phyloP scores from a whole-genome alignment of 1,140 invertebrate species.

The Drosophila auraria region DNA sequence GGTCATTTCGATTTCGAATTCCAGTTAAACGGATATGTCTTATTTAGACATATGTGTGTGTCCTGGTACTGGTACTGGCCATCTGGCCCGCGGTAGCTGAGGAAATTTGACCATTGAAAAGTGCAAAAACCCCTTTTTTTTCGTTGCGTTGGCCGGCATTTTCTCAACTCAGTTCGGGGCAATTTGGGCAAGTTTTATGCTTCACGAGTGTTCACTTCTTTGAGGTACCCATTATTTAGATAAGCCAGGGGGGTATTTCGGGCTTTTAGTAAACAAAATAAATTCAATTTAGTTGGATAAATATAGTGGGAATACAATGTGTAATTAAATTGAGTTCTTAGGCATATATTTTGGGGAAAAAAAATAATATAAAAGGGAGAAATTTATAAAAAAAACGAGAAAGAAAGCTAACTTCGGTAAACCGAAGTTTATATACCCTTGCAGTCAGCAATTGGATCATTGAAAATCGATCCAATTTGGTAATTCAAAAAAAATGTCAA shows the following conservation, averaged over 20 bases:
- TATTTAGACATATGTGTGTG: slow-evolving; percentile 9
- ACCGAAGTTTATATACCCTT: too few species aligned
- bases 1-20: neutral
- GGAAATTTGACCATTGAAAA: slow-evolving; percentile 1
- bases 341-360: too few species aligned
- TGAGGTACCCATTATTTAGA: slow-evolving; percentile 4
- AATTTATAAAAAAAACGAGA: too few species aligned
- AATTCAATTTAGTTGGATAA: neutral
- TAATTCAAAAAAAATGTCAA: too few species aligned
- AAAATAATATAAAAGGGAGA: too few species aligned
- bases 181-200: slow-evolving; percentile 33
- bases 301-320: neutral
- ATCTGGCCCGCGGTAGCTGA: neutral
- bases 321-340: neutral
- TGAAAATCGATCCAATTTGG: too few species aligned
- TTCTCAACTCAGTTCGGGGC: slow-evolving; percentile 4
- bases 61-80: neutral
- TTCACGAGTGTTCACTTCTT: slow-evolving; percentile 28
- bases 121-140: neutral
- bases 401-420: too few species aligned
- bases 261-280: neutral
- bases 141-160: neutral
- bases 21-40: neutral
- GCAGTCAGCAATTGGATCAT: too few species aligned
- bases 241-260: neutral